phyloP scores from a whole-genome alignment of 1,140 invertebrate species.

The Hirudo medicinalis region DNA sequence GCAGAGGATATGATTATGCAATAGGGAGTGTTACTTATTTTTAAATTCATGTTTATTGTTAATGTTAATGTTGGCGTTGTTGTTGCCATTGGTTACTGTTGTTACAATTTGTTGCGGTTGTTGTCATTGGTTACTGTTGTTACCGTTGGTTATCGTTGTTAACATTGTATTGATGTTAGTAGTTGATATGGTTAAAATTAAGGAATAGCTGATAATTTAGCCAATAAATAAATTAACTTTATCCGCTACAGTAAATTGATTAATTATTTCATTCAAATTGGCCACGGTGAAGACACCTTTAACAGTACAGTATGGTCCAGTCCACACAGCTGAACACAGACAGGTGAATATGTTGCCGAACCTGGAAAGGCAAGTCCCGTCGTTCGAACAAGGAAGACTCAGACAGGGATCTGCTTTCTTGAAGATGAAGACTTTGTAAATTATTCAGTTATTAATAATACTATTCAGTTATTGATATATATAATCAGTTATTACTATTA shows the following conservation, averaged over 20 bases:
- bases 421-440: neutral
- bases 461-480: neutral
- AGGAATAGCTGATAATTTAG: too few species aligned
- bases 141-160: too few species aligned
- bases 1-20: neutral
- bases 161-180: too few species aligned
- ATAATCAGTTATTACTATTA: too few species aligned
- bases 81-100: too few species aligned
- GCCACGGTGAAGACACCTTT: neutral
- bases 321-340: neutral
- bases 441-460: neutral
- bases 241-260: neutral
- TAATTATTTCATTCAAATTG: neutral
- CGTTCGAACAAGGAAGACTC: neutral
- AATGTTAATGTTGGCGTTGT: too few species aligned
- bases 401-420: conserved; percentile 7
- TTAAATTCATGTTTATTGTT: too few species aligned
- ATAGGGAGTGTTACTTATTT: too few species aligned
- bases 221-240: neutral
- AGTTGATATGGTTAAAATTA: too few species aligned
- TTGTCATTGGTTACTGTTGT: too few species aligned
- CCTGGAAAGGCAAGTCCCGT: neutral
- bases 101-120: too few species aligned
- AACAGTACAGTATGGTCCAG: neutral
- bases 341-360: neutral